A percentile compares a stretch with the other conserved stretches of the same genome.
Evolutionary conservation across 2,113 vertebrate species (phyloP).

Genomic region (Clinocottus analis): DNA sequence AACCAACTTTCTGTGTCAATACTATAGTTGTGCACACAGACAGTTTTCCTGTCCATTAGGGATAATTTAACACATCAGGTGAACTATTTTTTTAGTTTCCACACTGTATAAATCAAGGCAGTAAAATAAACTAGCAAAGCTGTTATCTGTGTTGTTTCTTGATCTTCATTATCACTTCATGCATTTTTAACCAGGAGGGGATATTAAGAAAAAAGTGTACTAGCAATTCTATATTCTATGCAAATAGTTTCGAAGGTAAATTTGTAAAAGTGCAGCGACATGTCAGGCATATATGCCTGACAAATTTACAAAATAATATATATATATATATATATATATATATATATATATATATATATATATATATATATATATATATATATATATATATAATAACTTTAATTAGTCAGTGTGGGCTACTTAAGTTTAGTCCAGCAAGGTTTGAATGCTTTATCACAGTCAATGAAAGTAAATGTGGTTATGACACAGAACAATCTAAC

Average conservation of each 20-base stretch:
- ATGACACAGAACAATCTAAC: neutral
- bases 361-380: too few relatives aligned
- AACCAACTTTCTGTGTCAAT: neutral
- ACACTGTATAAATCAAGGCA: neutral
- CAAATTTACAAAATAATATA: too few relatives aligned
- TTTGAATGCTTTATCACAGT: neutral
- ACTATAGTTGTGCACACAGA: neutral
- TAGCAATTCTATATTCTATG: too few relatives aligned
- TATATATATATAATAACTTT: too few relatives aligned
- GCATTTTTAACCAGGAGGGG: neutral
- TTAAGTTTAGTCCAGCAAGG: neutral
- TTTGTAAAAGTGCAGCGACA: neutral
- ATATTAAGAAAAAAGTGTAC: too few relatives aligned
- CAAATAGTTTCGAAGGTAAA: neutral
- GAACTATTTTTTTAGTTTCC: neutral
- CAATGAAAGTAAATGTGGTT: neutral
- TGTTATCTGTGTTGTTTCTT: too few relatives aligned
- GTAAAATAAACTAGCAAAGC: neutral
- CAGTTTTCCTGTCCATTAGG: too few relatives aligned
- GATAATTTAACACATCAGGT: neutral
- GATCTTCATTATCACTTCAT: neutral
- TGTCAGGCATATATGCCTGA: too few relatives aligned
- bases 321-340: too few relatives aligned
- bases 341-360: too few relatives aligned
- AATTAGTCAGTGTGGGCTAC: neutral